Evolutionary conservation across 2,888 invertebrate species (phyloP).

Genomic region (Micropterix aruncella): DNA sequence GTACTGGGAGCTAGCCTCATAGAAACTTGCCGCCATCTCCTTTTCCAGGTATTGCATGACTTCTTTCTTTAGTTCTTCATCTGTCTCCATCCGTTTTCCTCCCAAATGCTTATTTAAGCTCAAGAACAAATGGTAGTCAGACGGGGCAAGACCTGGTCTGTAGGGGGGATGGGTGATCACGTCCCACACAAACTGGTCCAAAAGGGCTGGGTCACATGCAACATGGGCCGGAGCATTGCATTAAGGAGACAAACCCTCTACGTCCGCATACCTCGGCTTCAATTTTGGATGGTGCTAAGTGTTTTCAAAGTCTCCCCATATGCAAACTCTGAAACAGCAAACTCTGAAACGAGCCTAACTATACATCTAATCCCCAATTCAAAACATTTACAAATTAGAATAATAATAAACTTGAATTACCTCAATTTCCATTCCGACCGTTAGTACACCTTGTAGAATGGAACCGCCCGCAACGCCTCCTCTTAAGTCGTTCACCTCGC

Average conservation of each 20-base stretch:
- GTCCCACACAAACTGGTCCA: too few species aligned
- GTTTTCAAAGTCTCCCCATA: not conserved
- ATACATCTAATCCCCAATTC: not conserved
- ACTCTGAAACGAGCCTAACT: not conserved
- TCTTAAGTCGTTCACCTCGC: conserved; percentile 94
- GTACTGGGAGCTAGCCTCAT: too few species aligned
- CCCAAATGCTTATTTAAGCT: too few species aligned
- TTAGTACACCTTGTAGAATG: conserved; percentile 88
- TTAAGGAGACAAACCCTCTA: not conserved
- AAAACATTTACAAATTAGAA: not conserved
- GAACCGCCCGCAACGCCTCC: conserved; percentile 99
- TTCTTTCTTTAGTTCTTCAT: too few species aligned
- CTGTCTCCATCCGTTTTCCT: too few species aligned
- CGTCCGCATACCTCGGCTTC: not conserved
- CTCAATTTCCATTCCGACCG: conserved; percentile 98
- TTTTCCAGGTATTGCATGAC: too few species aligned
- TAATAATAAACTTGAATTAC: conserved; percentile 26
- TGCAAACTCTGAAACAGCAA: not conserved
- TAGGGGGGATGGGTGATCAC: too few species aligned
- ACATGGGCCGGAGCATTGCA: not conserved
- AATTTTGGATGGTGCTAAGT: not conserved
- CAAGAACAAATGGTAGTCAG: too few species aligned
- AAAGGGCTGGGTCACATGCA: not conserved
- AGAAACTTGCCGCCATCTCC: too few species aligned
- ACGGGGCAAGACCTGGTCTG: too few species aligned